A percentile compares a stretch with the other conserved stretches of the same genome.
These are phyloP conservation scores for Pentalonia nigronervosa DNA, from an alignment of 1,140 invertebrate genomes.

Conservation along the genomic window DNA sequence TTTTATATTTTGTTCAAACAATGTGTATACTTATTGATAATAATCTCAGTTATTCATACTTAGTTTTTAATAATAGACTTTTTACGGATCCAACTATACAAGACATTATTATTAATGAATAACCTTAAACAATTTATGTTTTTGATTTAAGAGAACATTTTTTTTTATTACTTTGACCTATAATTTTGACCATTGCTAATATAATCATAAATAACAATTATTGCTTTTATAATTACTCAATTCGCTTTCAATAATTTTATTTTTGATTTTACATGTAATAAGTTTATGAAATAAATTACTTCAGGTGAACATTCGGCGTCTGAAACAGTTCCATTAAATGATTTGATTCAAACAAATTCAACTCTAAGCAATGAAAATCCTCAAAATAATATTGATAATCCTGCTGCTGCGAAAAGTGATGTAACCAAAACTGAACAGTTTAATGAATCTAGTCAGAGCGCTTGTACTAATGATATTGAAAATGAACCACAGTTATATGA, in stretches of 20 bases:
- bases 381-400: slow-evolving; percentile 27
- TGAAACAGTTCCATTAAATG: slow-evolving; percentile 22
- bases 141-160: not conserved
- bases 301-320: slow-evolving; percentile 24
- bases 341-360: slow-evolving; percentile 30
- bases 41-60: not conserved
- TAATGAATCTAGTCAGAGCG: slow-evolving; percentile 24
- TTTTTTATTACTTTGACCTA: not conserved
- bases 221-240: not conserved
- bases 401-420: not conserved
- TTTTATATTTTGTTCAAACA: no score
- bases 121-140: not conserved
- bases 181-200: not conserved
- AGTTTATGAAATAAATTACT: not conserved
- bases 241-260: not conserved
- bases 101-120: not conserved
- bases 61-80: not conserved
- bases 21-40: not conserved
- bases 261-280: not conserved
- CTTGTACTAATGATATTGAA: not conserved
- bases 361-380: not conserved
- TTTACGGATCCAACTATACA: not conserved
- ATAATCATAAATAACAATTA: not conserved
- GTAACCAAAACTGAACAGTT: slow-evolving; percentile 28
- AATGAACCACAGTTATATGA: slow-evolving; percentile 54